Evolutionary conservation across 1,140 invertebrate species (phyloP).

Genomic region (Zaprionus africanus): DNA sequence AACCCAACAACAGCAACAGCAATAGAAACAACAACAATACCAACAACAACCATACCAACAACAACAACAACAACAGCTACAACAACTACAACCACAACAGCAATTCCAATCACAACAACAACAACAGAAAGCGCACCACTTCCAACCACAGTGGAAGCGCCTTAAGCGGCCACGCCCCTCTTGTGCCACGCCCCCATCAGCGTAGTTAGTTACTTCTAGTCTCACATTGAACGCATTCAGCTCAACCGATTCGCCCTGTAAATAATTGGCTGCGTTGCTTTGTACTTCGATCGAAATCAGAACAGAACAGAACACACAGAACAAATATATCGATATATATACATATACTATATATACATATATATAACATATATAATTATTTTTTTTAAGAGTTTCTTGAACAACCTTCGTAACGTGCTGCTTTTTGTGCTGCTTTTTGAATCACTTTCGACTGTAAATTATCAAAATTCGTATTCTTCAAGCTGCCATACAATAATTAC

Average conservation of each 20-base stretch:
- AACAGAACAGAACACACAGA: constrained; percentile 13
- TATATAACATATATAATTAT: constrained; percentile 13
- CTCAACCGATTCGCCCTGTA: constrained; percentile 52
- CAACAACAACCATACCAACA: too few relatives aligned
- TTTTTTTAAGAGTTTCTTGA: constrained; percentile 13
- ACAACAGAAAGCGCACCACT: constrained; percentile 22
- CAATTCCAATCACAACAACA: constrained; percentile 25
- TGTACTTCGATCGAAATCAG: constrained; percentile 25
- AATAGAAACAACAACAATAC: constrained; percentile 26
- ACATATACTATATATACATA: not conserved
- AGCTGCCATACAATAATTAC: constrained; percentile 67
- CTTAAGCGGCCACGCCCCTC: constrained; percentile 9
- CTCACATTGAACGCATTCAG: constrained; percentile 54
- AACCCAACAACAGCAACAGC: constrained; percentile 18
- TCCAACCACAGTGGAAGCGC: constrained; percentile 5
- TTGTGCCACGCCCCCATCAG: not conserved
- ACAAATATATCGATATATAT: constrained; percentile 11
- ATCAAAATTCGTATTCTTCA: constrained; percentile 73
- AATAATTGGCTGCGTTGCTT: constrained; percentile 79
- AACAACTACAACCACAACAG: constrained; percentile 21
- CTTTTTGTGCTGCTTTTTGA: constrained; percentile 45
- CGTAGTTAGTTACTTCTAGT: constrained; percentile 80
- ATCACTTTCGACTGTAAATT: constrained; percentile 36
- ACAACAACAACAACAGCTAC: constrained; percentile 12
- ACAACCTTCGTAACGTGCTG: constrained; percentile 4